These are phyloP conservation scores for Anthopleura xanthogrammica DNA, from an alignment of 92 coral and sea anemone genomes.

Conservation along the genomic window DNA sequence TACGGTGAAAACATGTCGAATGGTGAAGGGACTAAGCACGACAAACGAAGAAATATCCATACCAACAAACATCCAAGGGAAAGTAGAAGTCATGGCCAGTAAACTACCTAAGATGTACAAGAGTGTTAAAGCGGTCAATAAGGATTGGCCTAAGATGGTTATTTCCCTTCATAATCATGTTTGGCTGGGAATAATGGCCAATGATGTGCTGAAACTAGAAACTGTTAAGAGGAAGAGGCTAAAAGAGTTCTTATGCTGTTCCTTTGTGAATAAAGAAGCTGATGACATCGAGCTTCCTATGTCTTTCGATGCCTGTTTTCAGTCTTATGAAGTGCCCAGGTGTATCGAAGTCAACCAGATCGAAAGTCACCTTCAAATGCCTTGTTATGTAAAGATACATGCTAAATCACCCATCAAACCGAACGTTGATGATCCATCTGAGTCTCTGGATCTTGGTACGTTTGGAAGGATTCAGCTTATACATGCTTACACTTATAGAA, in stretches of 20 bases:
- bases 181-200: constrained; percentile 25
- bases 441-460: constrained; percentile 6
- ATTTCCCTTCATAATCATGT: constrained; percentile 14
- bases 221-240: background rate
- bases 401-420: constrained; percentile 8
- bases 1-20: constrained; percentile 11
- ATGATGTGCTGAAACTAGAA: constrained; percentile 31
- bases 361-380: constrained; percentile 10
- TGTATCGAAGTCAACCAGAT: background rate
- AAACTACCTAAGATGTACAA: constrained; percentile 33
- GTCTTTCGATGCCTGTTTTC: constrained; percentile 21
- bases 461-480: constrained; percentile 7
- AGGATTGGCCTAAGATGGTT: constrained; percentile 5
- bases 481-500: constrained; percentile 9
- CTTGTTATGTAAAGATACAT: constrained; percentile 14
- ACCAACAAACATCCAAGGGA: constrained; percentile 21
- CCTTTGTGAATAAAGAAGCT: constrained; percentile 19
- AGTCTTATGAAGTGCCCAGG: constrained; percentile 12
- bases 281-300: constrained; percentile 7
- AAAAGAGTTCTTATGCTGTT: constrained; percentile 14
- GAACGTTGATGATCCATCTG: constrained; percentile 1
- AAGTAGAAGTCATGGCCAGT: constrained; percentile 6
- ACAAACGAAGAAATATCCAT: constrained; percentile 6
- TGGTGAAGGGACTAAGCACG: constrained; percentile 13
- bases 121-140: constrained; percentile 14